Evolutionary conservation across 1,140 invertebrate species (phyloP).

Genomic region (Sinella curviseta): DNA sequence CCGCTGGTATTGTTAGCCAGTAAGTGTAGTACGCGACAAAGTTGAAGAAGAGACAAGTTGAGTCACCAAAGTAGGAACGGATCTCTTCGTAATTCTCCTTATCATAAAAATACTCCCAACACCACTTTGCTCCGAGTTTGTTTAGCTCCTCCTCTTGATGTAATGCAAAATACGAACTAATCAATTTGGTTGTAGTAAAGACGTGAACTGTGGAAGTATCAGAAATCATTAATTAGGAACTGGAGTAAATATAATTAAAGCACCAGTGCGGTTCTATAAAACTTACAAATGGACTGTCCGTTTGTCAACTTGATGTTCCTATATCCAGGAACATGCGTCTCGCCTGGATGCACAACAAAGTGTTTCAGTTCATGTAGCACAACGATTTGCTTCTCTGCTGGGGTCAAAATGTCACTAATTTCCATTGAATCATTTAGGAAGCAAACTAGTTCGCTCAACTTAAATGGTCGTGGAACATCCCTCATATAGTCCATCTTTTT

Average conservation of each 20-base stretch:
- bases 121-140: background rate
- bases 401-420: background rate
- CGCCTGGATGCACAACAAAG: background rate
- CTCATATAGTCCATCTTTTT: background rate
- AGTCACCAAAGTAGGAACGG: background rate
- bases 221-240: background rate
- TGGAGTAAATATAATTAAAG: too few species aligned
- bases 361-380: background rate
- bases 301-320: background rate
- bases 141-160: background rate
- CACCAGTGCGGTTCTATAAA: background rate
- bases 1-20: background rate
- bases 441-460: background rate
- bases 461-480: background rate
- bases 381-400: background rate
- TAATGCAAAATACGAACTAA: background rate
- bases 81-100: background rate
- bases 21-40: constrained; percentile 4
- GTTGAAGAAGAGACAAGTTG: background rate
- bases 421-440: background rate
- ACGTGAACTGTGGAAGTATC: background rate
- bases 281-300: background rate
- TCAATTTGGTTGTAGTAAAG: background rate
- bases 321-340: background rate
- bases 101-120: background rate